Evolutionary conservation across 2,113 vertebrate genomes (phyloP).

Genomic region (Nannobrachium achirus): DNA sequence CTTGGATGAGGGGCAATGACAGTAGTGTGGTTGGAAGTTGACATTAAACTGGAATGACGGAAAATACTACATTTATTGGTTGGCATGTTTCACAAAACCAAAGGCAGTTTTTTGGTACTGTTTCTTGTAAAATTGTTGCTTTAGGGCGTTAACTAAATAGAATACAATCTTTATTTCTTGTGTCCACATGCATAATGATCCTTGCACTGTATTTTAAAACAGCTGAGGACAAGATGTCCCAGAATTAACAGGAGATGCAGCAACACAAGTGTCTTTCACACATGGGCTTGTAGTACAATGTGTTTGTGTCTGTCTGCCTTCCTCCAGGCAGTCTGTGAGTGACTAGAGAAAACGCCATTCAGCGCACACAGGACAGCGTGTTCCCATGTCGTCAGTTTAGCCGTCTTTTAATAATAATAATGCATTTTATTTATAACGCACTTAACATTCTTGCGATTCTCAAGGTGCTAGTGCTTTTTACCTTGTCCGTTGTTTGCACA

Average conservation of each 20-base stretch:
- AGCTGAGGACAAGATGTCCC: not conserved
- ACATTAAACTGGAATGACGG: not conserved
- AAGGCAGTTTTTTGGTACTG: not conserved
- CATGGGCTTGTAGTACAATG: conserved; percentile 16
- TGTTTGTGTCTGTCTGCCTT: not conserved
- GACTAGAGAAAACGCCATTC: conserved; percentile 7
- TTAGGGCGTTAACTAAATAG: not conserved
- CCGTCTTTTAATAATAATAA: too few species aligned
- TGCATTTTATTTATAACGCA: too few species aligned
- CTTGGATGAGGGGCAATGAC: too few species aligned
- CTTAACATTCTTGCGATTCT: too few species aligned
- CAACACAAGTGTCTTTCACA: conserved; percentile 37
- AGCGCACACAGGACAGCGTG: conserved; percentile 8
- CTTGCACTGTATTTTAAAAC: not conserved
- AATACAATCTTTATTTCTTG: not conserved
- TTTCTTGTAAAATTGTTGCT: not conserved
- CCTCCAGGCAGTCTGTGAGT: not conserved
- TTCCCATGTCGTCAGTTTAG: not conserved
- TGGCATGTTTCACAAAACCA: not conserved
- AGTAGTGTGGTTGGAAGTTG: not conserved
- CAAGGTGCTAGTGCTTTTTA: too few species aligned
- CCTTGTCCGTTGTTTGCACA: not conserved
- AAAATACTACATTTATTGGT: not conserved
- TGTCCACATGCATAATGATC: not conserved
- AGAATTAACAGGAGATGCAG: conserved; percentile 16